Conservation (phyloP, 2,113 vertebrate species). For the Amblyornis subalaris region DNA sequence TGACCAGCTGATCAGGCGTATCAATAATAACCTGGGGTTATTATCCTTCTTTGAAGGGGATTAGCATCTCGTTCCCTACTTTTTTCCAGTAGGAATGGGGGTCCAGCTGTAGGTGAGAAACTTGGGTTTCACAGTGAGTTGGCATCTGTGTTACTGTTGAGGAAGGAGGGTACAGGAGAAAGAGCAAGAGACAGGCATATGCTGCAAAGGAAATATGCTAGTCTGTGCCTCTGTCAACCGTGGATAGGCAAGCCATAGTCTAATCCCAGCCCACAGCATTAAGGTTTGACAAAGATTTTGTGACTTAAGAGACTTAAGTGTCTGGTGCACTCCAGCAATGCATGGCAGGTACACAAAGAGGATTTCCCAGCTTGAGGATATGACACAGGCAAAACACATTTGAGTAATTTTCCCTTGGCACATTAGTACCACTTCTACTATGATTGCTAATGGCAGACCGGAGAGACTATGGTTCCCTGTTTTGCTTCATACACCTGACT, state of each 20-base stretch:
- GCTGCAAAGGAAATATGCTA: not conserved
- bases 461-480: not conserved
- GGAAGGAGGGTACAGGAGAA: not conserved
- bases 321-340: not conserved
- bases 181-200: not conserved
- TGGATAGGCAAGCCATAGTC: not conserved
- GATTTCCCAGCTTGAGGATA: not conserved
- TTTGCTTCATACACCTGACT: not conserved
- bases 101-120: not conserved
- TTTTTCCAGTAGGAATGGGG: not conserved
- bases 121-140: not conserved
- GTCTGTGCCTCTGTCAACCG: not conserved
- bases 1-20: not conserved
- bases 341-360: not conserved
- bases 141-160: not conserved
- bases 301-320: not conserved
- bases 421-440: not conserved
- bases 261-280: not conserved
- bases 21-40: not conserved
- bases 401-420: not conserved
- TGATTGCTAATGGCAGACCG: not conserved
- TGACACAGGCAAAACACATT: not conserved
- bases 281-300: not conserved
- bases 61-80: not conserved
- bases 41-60: not conserved